Evolutionary conservation across 2,113 vertebrate genomes (phyloP), one percentile per base, ranked within the genome.

Genomic region (Thalassoma bifasciatum): DNA sequence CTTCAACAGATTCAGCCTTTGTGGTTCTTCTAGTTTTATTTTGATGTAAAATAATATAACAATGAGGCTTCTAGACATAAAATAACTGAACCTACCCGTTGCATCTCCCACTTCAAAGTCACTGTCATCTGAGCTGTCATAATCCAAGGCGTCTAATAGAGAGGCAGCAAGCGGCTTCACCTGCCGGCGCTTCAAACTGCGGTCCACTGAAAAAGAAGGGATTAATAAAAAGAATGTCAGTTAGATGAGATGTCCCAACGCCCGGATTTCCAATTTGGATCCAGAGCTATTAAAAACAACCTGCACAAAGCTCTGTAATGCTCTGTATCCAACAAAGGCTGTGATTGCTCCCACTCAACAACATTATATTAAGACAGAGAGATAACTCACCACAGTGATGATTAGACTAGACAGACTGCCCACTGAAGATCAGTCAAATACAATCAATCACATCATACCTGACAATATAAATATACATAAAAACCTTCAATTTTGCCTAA

Each of bases 41-140:
- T 21, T 11, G 10, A 42, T n/a, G 14, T 38, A 16, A 40, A 40
- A 56, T 17, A 4, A 9, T 54, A 17, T 46, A 46, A 46, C 17
- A 7, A 2, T 46, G 17, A 46, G 44, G 17, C 4, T 9, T 11
- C 4, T 19, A 13, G 2, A 49, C 13, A 61, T 44, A 11, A 6
- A 9, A 49, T 23, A 8, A 66, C 26, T 22, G 42, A 34, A 14
- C 56, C 94, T 95, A 99, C 98, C 98, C 94, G 97, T 97, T 34
- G 96, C 96, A 93, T 99, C 97, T 92, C 96, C 98, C 87, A 99
- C 96, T 96, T 99, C 95, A 93, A 99, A 99, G 94, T 99, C 98
- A 92, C 98, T 99, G 95, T 99, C 98, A 89, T 99, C 98, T 63
- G 98, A 99, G 92, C 98, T 99, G 95, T 99, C 97, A 89, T 99